phyloP scores from a whole-genome alignment of 1,140 invertebrate species.

The Zaprionus taronus region DNA sequence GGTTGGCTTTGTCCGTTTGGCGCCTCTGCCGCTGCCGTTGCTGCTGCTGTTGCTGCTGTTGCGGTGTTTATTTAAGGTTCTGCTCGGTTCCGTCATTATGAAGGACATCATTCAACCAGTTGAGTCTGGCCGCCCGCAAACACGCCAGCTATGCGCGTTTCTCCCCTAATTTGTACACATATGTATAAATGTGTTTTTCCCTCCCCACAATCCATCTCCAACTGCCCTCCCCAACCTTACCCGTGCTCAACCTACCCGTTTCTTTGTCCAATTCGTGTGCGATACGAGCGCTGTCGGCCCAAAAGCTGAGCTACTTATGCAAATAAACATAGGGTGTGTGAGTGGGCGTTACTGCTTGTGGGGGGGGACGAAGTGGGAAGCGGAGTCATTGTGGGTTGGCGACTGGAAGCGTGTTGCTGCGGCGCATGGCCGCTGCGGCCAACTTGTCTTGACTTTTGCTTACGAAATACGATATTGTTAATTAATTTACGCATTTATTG shows the following conservation, averaged over 20 bases:
- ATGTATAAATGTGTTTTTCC: slow-evolving; percentile 30
- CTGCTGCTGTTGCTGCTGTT: neutral
- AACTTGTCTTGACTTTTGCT: slow-evolving; percentile 33
- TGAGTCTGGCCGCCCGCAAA: slow-evolving; percentile 41
- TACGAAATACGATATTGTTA: slow-evolving; percentile 76
- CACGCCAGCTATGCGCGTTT: slow-evolving; percentile 21
- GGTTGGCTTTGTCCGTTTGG: slow-evolving; percentile 36
- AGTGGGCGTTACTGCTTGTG: slow-evolving; percentile 41
- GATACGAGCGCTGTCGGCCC: slow-evolving; percentile 23
- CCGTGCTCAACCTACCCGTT: neutral
- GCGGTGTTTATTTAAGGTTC: slow-evolving; percentile 73
- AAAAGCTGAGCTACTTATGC: slow-evolving; percentile 72
- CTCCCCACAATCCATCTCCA: slow-evolving; percentile 10
- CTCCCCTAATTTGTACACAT: slow-evolving; percentile 68
- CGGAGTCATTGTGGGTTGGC: slow-evolving; percentile 47
- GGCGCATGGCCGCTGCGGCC: slow-evolving; percentile 6
- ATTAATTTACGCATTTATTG: slow-evolving; percentile 79
- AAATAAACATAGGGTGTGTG: slow-evolving; percentile 69
- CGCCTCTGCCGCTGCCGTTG: neutral
- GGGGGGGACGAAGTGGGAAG: neutral
- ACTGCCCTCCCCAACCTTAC: neutral
- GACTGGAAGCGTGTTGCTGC: slow-evolving; percentile 10
- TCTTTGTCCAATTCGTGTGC: slow-evolving; percentile 1
- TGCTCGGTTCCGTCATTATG: slow-evolving; percentile 76
- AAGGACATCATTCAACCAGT: slow-evolving; percentile 81